These are phyloP conservation scores for Tribolium madens DNA, from an alignment of 1,140 invertebrate genomes.

Conservation along the genomic window DNA sequence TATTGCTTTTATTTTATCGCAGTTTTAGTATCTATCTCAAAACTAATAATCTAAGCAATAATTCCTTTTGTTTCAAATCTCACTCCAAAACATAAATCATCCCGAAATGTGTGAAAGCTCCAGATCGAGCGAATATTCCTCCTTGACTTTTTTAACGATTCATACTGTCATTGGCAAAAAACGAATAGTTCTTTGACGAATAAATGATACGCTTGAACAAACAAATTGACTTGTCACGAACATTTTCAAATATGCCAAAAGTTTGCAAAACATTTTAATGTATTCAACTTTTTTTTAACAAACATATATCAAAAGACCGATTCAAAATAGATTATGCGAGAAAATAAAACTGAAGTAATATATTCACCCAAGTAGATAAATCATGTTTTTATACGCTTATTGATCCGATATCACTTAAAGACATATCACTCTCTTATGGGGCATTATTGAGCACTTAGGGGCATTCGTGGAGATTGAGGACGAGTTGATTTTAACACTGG, in stretches of 20 bases:
- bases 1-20: not conserved
- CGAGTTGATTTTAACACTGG: not conserved
- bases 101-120: not conserved
- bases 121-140: not conserved
- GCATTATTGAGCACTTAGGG: not conserved
- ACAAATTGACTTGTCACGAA: constrained; percentile 30
- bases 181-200: not conserved
- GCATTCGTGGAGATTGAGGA: not conserved
- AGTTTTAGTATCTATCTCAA: not conserved
- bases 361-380: constrained; percentile 28
- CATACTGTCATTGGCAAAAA: constrained; percentile 15
- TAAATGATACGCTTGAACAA: constrained; percentile 31
- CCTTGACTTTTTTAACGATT: constrained; percentile 7
- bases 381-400: constrained; percentile 23
- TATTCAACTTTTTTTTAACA: constrained; percentile 15
- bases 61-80: not conserved
- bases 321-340: constrained; percentile 39
- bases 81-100: not conserved
- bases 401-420: constrained; percentile 32
- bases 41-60: not conserved
- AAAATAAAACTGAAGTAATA: constrained; percentile 36
- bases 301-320: constrained; percentile 32
- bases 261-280: constrained; percentile 32
- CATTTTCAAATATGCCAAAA: constrained; percentile 10
- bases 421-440: constrained; percentile 7